A percentile compares a stretch with the other conserved stretches of the same genome.
Conservation (phyloP, 1,140 invertebrate genomes). For the Caenorhabditis elegans region DNA sequence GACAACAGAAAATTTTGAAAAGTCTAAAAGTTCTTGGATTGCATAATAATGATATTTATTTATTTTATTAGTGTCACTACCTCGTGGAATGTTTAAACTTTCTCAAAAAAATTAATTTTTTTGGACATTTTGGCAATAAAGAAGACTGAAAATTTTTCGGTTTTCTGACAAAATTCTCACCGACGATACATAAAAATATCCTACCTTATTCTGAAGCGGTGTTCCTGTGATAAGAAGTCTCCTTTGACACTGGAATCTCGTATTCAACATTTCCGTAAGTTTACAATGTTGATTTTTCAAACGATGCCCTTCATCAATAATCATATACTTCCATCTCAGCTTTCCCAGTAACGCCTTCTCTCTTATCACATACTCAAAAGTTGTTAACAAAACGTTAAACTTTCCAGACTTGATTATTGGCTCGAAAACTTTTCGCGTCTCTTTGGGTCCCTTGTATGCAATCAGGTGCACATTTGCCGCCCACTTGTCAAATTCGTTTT, state of each 20-base stretch:
- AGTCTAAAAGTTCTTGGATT: no score
- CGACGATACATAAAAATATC: no score
- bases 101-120: no score
- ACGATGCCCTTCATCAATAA: conserved; percentile 97
- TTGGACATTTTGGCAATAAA: no score
- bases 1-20: no score
- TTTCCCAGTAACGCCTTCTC: conserved; percentile 92
- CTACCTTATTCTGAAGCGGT: background rate
- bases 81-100: no score
- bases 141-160: no score
- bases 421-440: conserved; percentile 85
- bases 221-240: conserved; percentile 80
- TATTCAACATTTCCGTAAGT: conserved; percentile 93
- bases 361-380: conserved; percentile 98
- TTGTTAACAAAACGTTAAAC: conserved; percentile 99
- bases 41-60: no score
- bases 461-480: conserved; percentile 98
- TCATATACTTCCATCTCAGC: conserved; percentile 94
- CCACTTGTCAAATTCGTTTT: conserved; percentile 99
- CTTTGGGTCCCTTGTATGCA: conserved; percentile 95
- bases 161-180: no score
- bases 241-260: conserved; percentile 82
- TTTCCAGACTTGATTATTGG: conserved; percentile 98
- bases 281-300: conserved; percentile 99
- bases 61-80: no score